phyloP scores from a whole-genome alignment of 2,888 invertebrate genomes.

The Calliopum simillimum region DNA sequence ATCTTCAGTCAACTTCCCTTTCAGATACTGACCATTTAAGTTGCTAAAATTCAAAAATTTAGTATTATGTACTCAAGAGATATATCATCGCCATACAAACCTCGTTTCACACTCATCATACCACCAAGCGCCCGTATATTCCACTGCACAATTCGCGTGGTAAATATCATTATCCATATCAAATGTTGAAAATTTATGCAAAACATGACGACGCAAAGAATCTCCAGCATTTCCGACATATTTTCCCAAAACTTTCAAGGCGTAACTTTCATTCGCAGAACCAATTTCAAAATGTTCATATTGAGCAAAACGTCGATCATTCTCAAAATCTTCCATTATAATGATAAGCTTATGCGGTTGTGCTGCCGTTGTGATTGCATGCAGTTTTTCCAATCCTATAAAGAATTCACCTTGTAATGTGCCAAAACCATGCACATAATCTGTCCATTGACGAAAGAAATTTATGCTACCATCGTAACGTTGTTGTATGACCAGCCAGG shows the following conservation, averaged over 20 bases:
- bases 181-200: conserved; percentile 73
- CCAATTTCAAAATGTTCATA: conserved; percentile 74
- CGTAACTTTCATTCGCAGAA: conserved; percentile 72
- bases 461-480: conserved; percentile 73
- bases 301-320: conserved; percentile 69
- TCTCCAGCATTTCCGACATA: conserved; percentile 74
- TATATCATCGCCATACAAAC: background rate
- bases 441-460: conserved; percentile 72
- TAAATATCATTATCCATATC: conserved; percentile 17
- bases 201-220: conserved; percentile 74
- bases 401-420: conserved; percentile 76
- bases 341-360: conserved; percentile 70
- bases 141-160: background rate
- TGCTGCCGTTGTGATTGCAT: conserved; percentile 59
- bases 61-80: background rate
- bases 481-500: conserved; percentile 77
- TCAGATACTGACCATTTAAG: conserved; percentile 9
- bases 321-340: conserved; percentile 72
- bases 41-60: background rate
- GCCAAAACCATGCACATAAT: conserved; percentile 75
- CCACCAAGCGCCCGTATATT: conserved; percentile 17
- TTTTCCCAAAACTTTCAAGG: conserved; percentile 73
- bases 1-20: background rate
- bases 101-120: background rate
- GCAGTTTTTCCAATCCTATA: conserved; percentile 74